Base-by-base conservation (phyloP, 2,797 vertebrate genomes). In the Gouania willdenowi region DNA sequence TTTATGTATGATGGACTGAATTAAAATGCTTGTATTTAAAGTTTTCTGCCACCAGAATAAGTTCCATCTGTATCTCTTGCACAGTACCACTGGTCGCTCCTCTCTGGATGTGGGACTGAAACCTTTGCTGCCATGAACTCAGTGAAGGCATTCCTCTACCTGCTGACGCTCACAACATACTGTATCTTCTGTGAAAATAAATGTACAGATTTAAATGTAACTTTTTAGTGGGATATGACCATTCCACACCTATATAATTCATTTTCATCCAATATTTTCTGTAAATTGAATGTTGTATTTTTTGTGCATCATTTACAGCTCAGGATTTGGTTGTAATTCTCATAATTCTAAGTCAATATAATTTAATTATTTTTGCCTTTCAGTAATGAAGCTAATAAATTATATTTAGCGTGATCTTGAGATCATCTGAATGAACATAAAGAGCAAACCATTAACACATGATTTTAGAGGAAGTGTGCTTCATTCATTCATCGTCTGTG, bases 1-100 rank as follows among this genome's bases (percentile, higher is more conserved):
- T 57, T 63, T 54, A 53, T 71, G 60, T 52, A 41, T 36, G 57
- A 58, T 41, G 60, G 40, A 66, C 21, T 61, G 54, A 70, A 52
- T 51, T 55, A 42, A 58, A 17, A 30, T 38, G 20, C 16, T 34
- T 1, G 25, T 42, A 60, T 51, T 36, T 37, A 42, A 37, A 32
- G 5, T 48, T 58, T 24, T 63, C 39, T 49, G 28, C 21, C 21
- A 51, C 47, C 26, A 51, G 48, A 68, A n/a, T n/a, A n/a, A n/a
- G n/a, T n/a, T n/a, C 18, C 13, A 14, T 13, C 14, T 14, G 13
- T 13, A 13, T 13, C 14, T 14, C 3, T 13, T 14, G 14, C 13
- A 14, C 13, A 55, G 42, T 75, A 23, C 42, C 19, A 52, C 37
- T 10, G 4, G 44, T 54, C 62, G 60, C 36, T 46, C 39, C 44